phyloP scores from a whole-genome alignment of 2,113 vertebrate genomes.

The Onychorhynchus coronatus region DNA sequence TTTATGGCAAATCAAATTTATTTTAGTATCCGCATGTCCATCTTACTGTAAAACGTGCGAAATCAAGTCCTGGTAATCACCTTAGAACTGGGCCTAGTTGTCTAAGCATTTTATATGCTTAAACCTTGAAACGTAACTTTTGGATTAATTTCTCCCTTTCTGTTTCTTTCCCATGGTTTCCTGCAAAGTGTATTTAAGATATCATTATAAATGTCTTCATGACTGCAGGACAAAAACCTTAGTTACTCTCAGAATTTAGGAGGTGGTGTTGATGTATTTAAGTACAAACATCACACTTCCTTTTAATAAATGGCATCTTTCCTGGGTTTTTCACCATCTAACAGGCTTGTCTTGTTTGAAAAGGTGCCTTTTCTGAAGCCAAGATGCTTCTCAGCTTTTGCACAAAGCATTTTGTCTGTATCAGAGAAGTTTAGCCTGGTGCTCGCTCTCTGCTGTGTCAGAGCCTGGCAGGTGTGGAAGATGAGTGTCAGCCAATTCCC shows the following conservation, averaged over 20 bases:
- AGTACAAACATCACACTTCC: neutral
- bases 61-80: neutral
- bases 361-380: neutral
- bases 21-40: neutral
- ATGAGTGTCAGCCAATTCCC: neutral
- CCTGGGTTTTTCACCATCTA: neutral
- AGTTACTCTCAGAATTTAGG: neutral
- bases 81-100: neutral
- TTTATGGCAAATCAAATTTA: neutral
- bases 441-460: neutral
- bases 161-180: neutral
- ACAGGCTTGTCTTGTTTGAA: neutral
- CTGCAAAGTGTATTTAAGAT: neutral
- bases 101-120: neutral
- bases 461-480: neutral
- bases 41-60: neutral
- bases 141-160: neutral
- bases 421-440: neutral
- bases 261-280: neutral
- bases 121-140: neutral
- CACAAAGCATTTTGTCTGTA: neutral
- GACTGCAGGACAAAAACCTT: neutral
- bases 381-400: neutral
- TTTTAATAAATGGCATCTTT: neutral
- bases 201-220: neutral